Conservation (phyloP, 2,888 invertebrate species). For the Zaprionus lineosus region DNA sequence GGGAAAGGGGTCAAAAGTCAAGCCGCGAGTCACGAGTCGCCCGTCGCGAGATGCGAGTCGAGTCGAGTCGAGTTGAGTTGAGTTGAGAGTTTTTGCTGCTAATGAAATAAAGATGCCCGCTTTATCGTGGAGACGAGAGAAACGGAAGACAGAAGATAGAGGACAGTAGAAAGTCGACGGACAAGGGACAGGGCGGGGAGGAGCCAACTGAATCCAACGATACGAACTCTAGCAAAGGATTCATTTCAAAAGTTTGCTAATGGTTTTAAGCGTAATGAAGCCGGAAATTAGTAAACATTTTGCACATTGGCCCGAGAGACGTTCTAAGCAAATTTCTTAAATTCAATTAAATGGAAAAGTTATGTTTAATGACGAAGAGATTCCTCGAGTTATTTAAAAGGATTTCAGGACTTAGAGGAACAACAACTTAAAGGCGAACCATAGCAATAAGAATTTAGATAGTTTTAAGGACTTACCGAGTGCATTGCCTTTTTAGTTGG, state of each 20-base stretch:
- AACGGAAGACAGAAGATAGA: background rate
- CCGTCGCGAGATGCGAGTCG: background rate
- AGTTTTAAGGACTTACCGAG: too few species aligned
- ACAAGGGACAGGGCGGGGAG: background rate
- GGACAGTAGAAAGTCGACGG: background rate
- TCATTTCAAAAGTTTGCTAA: conserved; percentile 72
- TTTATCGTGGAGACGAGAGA: conserved; percentile 7
- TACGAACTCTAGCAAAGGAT: conserved; percentile 35
- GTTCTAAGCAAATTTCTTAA: conserved; percentile 1
- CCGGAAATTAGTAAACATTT: conserved; percentile 75
- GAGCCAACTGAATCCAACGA: background rate
- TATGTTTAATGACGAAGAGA: background rate
- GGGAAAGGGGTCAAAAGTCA: conserved; percentile 35
- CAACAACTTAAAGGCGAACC: too few species aligned
- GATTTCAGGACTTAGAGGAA: too few species aligned
- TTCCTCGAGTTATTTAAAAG: background rate
- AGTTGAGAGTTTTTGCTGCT: conserved; percentile 45
- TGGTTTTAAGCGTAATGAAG: conserved; percentile 75
- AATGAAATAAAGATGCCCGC: conserved; percentile 64
- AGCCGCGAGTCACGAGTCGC: conserved; percentile 4
- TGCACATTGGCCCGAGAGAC: conserved; percentile 42
- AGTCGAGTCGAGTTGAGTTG: too few species aligned
- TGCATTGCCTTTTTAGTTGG: too few species aligned
- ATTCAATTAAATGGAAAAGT: background rate
- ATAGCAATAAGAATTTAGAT: too few species aligned